Conservation (phyloP, 2,797 vertebrate species). For the Enteromius paludinosus region DNA sequence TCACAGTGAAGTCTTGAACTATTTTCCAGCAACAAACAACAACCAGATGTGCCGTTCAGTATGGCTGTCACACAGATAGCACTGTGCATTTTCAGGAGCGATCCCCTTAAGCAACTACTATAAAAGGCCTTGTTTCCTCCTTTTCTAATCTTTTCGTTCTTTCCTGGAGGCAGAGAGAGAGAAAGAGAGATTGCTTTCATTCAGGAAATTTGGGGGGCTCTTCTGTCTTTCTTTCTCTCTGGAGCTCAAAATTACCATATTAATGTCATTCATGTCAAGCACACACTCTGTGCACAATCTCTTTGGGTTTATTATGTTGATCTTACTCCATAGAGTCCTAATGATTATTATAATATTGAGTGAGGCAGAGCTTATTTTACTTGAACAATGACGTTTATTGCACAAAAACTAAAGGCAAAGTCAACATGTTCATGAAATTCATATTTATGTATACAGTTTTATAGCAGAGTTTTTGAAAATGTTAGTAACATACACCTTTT, state of each 20-base stretch:
- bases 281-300: not conserved
- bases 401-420: not conserved
- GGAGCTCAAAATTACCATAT: not conserved
- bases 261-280: slow-evolving; percentile 24
- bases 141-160: slow-evolving; percentile 58
- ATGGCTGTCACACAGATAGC: slow-evolving; percentile 45
- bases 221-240: slow-evolving; percentile 19
- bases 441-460: not conserved
- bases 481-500: not conserved
- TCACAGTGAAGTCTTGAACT: slow-evolving; percentile 10
- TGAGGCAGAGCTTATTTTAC: not conserved
- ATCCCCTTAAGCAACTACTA: slow-evolving; percentile 41
- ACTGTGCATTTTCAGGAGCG: slow-evolving; percentile 28
- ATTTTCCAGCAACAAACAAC: slow-evolving; percentile 45
- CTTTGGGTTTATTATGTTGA: slow-evolving; percentile 6
- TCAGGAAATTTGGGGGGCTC: slow-evolving; percentile 55
- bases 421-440: not conserved
- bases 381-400: not conserved
- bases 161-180: slow-evolving; percentile 48
- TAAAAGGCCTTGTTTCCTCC: slow-evolving; percentile 41
- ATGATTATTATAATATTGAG: not conserved
- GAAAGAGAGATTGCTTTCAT: slow-evolving; percentile 48
- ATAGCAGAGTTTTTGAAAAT: not conserved
- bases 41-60: slow-evolving; percentile 54
- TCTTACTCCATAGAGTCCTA: not conserved